phyloP scores from a whole-genome alignment of 2,888 invertebrate genomes.

The Plusia festucae region DNA sequence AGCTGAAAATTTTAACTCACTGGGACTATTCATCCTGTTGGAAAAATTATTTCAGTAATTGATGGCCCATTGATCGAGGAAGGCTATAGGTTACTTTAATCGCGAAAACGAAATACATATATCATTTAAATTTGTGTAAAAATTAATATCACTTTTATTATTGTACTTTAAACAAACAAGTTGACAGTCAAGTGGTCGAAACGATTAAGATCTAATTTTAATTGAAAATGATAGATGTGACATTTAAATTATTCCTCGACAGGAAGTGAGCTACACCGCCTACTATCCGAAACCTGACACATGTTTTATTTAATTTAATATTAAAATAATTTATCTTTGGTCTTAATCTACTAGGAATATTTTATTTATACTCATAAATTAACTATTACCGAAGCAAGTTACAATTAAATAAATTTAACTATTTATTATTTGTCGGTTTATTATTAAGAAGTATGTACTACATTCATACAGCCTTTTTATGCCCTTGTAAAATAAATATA shows the following conservation, averaged over 20 bases:
- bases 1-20: too few relatives aligned
- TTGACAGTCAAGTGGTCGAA: background rate
- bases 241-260: background rate
- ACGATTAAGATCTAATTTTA: background rate
- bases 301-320: background rate
- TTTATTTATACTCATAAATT: background rate
- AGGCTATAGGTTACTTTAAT: too few relatives aligned
- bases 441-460: too few relatives aligned
- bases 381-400: background rate
- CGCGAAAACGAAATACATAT: too few relatives aligned
- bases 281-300: background rate
- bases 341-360: background rate
- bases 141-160: background rate
- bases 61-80: too few relatives aligned
- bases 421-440: background rate
- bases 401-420: background rate
- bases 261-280: conserved; percentile 4
- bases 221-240: conserved; percentile 4
- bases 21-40: too few relatives aligned
- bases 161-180: background rate
- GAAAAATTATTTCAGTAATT: too few relatives aligned
- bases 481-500: background rate
- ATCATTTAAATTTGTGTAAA: background rate
- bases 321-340: background rate
- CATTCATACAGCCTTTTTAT: too few relatives aligned